Conservation (phyloP, 2,113 vertebrate genomes). For the Protobothrops flavoviridis region DNA sequence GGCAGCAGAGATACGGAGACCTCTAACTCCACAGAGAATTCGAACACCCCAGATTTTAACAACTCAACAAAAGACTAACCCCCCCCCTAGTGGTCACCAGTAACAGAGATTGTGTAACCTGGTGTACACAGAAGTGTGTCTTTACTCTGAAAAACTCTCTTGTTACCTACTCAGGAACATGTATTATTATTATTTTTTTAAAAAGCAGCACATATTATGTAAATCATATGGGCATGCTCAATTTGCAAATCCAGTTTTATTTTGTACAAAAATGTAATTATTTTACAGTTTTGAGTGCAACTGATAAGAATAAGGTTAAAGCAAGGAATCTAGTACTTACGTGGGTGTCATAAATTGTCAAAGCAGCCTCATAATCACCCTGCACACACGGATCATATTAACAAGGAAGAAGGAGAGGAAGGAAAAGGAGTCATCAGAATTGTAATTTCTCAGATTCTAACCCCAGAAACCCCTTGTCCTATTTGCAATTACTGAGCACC, state of each 20-base stretch:
- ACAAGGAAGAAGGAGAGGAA: not conserved
- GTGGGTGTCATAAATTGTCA: constrained; percentile 84
- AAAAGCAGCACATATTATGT: not conserved
- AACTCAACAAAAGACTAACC: not conserved
- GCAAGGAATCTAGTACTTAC: constrained; percentile 70
- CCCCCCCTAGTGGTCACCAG: no score
- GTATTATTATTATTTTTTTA: no score
- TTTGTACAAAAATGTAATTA: not conserved
- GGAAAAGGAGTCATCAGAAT: not conserved
- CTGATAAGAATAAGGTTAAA: not conserved
- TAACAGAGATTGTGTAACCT: not conserved
- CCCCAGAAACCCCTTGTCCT: not conserved
- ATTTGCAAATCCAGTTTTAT: not conserved
- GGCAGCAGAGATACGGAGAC: not conserved
- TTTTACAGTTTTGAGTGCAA: not conserved
- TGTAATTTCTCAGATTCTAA: not conserved
- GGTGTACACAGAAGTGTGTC: not conserved
- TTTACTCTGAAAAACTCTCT: not conserved
- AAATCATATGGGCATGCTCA: not conserved
- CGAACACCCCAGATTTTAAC: not conserved
- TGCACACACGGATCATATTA: constrained; percentile 51
- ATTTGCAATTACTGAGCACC: not conserved
- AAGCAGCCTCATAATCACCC: constrained; percentile 88
- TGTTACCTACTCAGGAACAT: not conserved
- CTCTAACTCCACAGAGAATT: not conserved